Evolutionary conservation across 1,140 invertebrate species (phyloP).

Genomic region (Rhagoletis zephyria): DNA sequence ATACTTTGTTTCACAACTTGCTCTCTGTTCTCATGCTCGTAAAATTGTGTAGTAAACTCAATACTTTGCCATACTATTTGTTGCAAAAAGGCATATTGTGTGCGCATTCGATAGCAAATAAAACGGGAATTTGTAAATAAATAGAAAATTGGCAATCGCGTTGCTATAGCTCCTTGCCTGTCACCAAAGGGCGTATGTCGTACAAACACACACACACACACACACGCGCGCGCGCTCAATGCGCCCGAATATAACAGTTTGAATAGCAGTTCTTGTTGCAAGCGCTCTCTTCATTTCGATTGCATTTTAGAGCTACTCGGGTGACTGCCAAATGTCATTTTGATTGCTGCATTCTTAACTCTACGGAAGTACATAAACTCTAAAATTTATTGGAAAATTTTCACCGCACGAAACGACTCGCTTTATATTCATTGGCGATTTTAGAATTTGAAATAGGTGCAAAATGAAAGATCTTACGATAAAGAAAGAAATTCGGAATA

Average conservation of each 20-base stretch:
- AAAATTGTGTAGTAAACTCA: conserved; percentile 26
- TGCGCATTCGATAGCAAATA: conserved; percentile 46
- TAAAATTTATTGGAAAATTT: conserved; percentile 37
- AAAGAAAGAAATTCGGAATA: too few species aligned
- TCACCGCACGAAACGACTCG: too few species aligned
- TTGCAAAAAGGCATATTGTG: conserved; percentile 37
- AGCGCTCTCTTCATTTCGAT: neutral
- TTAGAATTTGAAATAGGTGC: neutral
- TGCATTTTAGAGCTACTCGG: neutral
- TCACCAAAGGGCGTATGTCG: neutral
- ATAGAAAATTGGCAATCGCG: conserved; percentile 44
- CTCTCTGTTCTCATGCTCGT: neutral
- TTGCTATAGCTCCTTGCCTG: neutral
- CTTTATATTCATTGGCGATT: neutral
- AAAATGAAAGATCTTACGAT: too few species aligned
- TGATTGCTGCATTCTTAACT: conserved; percentile 20
- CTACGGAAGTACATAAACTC: neutral
- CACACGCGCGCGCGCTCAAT: neutral
- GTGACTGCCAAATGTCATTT: conserved; percentile 1
- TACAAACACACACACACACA: neutral
- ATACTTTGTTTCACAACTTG: conserved; percentile 44
- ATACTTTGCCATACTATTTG: conserved; percentile 14
- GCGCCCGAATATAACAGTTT: conserved; percentile 10
- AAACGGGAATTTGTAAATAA: conserved; percentile 42
- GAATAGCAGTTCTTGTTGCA: neutral